phyloP scores from a whole-genome alignment of 2,888 invertebrate genomes.

The Mythimna albipuncta region DNA sequence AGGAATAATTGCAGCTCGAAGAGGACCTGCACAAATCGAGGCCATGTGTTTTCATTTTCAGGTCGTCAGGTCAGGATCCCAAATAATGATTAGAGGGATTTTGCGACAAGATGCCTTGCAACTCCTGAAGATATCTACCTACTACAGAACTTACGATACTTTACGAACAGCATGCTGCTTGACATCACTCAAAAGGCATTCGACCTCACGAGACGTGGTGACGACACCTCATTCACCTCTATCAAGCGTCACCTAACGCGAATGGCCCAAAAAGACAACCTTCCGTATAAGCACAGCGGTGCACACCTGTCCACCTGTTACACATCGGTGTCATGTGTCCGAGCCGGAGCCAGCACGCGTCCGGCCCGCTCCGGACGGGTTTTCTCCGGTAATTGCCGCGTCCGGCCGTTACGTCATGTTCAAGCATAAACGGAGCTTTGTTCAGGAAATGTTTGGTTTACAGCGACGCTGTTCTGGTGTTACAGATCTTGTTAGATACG shows the following conservation, averaged over 20 bases:
- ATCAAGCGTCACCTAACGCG: constrained; percentile 25
- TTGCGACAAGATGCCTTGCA: no score
- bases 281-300: constrained; percentile 25
- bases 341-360: constrained; percentile 53
- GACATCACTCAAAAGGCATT: background rate
- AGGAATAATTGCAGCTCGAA: no score
- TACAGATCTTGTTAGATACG: constrained; percentile 18
- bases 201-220: constrained; percentile 18
- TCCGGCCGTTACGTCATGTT: constrained; percentile 55
- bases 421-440: constrained; percentile 45
- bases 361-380: constrained; percentile 51
- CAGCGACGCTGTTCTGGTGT: constrained; percentile 11
- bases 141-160: no score
- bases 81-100: no score
- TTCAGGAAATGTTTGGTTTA: constrained; percentile 52
- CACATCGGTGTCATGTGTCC: constrained; percentile 48
- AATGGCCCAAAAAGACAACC: constrained; percentile 38
- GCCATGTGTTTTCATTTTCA: no score
- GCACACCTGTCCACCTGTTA: constrained; percentile 39
- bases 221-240: constrained; percentile 18
- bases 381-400: constrained; percentile 71
- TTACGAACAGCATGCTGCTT: background rate
- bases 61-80: no score
- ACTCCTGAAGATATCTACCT: no score
- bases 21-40: no score